Conservation (phyloP, 2,888 invertebrate species). For the Oligia strigilis region DNA sequence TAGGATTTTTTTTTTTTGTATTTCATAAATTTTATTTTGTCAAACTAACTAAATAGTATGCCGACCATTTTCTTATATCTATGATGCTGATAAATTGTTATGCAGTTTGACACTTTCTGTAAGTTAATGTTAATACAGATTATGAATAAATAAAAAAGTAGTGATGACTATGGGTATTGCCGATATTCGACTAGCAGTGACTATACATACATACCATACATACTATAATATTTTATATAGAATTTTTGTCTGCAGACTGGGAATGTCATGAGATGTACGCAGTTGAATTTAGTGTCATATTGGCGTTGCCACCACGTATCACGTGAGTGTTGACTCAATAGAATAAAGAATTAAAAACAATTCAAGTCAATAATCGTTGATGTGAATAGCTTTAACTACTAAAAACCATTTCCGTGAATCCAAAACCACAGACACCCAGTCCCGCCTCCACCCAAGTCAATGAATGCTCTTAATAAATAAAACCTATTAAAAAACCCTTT, state of each 20-base stretch:
- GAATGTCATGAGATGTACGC: neutral
- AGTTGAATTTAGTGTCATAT: neutral
- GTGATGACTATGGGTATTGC: neutral
- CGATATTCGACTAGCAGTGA: too few species aligned
- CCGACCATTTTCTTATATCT: too few species aligned
- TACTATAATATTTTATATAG: neutral
- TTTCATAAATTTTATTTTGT: too few species aligned
- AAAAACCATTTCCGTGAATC: constrained; percentile 15
- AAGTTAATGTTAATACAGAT: too few species aligned
- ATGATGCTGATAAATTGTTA: neutral
- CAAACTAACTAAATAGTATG: neutral
- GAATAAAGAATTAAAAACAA: neutral
- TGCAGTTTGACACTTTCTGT: too few species aligned
- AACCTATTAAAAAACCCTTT: constrained; percentile 37
- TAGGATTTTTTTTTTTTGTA: neutral
- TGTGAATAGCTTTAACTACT: neutral
- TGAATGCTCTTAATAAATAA: constrained; percentile 34
- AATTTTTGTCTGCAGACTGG: neutral
- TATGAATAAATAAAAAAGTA: too few species aligned
- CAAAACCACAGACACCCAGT: constrained; percentile 18
- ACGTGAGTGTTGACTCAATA: neutral
- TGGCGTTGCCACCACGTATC: neutral
- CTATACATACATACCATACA: too few species aligned
- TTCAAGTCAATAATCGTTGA: neutral
- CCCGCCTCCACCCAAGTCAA: constrained; percentile 27